Evolutionary conservation across 1,140 invertebrate species (phyloP), one percentile per base, ranked within the genome.

Genomic region (Manduca sexta): DNA sequence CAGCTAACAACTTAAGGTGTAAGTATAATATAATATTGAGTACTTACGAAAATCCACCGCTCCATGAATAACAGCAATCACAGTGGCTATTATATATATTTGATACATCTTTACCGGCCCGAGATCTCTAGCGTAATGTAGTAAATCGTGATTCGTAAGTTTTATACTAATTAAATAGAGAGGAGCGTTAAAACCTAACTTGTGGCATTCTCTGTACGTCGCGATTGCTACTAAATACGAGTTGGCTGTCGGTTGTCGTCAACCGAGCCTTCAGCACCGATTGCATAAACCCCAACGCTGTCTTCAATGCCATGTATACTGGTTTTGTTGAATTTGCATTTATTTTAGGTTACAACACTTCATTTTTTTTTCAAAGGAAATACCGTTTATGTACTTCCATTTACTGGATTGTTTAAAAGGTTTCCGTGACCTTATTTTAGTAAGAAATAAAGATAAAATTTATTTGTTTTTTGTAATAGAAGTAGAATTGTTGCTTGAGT

Each of bases 41-140:
- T 8, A 49, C 74, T 64, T 55, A 78, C 74, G 60, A 31, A 75
- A 61, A 46, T 78, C 61, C 21, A 72, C 31, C 38, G 52, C 45
- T 42, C 62, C 65, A 31, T 52, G 56, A 52, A 64, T 61, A 44
- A 7, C 37, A 18, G 37, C 37, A 3, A 65, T 31, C 18, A 63
- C 34, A 5, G 45, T 40, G 6, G 60, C 34, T 16, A 71, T 35
- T 12, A 60, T 38, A 43, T 42, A 45, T 6, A 31, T 5, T 29
- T 6, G 12, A 10, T 29, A 43, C 41, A 43, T 43, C 26, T 29
- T 43, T 21, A 30, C 26, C 6, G n/a, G 11, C 30, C 30, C 26
- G 26, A 5, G 26, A 30, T 6, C 12, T 12, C 15, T 16, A 15
- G 6, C 11, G 26, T 12, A 43, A 30, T 15, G 30, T 8, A 29